These are phyloP conservation scores for Parasteatoda lunata DNA, from an alignment of 2,888 invertebrate species.

Conservation along the genomic window DNA sequence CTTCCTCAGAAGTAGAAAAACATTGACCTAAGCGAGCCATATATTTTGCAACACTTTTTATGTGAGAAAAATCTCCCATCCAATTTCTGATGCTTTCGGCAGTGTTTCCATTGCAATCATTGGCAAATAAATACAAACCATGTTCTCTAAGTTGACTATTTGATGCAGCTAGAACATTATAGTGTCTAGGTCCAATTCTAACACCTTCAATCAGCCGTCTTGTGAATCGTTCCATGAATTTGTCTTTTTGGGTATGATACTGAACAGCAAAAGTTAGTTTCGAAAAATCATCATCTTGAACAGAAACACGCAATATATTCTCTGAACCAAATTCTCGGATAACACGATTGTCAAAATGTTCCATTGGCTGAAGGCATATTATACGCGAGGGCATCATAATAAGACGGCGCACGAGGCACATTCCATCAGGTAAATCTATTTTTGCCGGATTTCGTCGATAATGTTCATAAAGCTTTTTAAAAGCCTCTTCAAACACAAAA, in stretches of 20 bases:
- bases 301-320: constrained; percentile 49
- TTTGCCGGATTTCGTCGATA: constrained; percentile 1
- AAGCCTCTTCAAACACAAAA: constrained; percentile 59
- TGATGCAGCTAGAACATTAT: constrained; percentile 71
- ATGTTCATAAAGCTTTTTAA: constrained; percentile 42
- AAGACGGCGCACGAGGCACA: constrained; percentile 68
- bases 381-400: constrained; percentile 69
- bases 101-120: constrained; percentile 63
- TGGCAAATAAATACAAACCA: constrained; percentile 70
- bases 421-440: constrained; percentile 45
- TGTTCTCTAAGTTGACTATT: constrained; percentile 71
- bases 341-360: constrained; percentile 62
- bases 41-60: constrained; percentile 72
- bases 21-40: constrained; percentile 75
- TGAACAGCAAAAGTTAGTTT: constrained; percentile 63
- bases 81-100: constrained; percentile 67
- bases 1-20: constrained; percentile 72
- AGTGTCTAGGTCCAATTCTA: constrained; percentile 68
- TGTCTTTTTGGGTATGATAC: constrained; percentile 25
- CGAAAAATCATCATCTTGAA: constrained; percentile 62
- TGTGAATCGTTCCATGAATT: constrained; percentile 39
- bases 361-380: constrained; percentile 65
- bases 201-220: constrained; percentile 52
- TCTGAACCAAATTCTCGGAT: constrained; percentile 52
- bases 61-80: constrained; percentile 70